A percentile compares a stretch with the other conserved stretches of the same genome.
These are phyloP conservation scores for Sciurus vulgaris DNA, from an alignment of 2,797 vertebrate species.

Conservation along the genomic window DNA sequence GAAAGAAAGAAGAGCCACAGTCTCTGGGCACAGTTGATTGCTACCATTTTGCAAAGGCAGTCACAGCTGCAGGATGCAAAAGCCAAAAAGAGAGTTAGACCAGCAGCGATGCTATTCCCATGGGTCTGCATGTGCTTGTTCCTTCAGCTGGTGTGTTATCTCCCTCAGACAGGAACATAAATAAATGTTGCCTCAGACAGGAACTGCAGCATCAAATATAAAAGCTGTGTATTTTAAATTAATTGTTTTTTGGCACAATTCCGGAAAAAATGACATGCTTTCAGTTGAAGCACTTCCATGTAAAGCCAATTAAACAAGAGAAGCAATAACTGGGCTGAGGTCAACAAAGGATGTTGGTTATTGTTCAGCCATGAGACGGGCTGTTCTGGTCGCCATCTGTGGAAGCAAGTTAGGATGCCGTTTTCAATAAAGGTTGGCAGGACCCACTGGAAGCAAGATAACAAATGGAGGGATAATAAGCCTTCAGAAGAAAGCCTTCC, in stretches of 20 bases:
- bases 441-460: not conserved
- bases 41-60: conserved; percentile 65
- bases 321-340: conserved; percentile 15
- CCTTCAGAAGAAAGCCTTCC: not conserved
- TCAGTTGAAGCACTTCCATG: conserved; percentile 42
- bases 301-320: conserved; percentile 65
- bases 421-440: not conserved
- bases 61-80: conserved; percentile 62
- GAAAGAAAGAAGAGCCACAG: not conserved
- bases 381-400: conserved; percentile 37
- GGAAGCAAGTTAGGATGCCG: not conserved
- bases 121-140: conserved; percentile 46
- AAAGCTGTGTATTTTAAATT: conserved; percentile 70
- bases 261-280: conserved; percentile 51
- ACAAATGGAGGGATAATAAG: not conserved
- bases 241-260: conserved; percentile 77
- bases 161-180: conserved; percentile 79
- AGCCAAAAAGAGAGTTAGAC: conserved; percentile 45
- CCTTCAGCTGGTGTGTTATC: conserved; percentile 80
- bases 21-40: not conserved
- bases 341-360: conserved; percentile 35
- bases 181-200: conserved; percentile 81
- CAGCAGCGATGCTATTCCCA: conserved; percentile 54
- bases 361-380: not conserved
- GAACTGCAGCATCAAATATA: conserved; percentile 70